Percentiles rank a stretch among this genome's conserved stretches.
phyloP scores from a whole-genome alignment of 2,113 vertebrate species.

The Anolis sagrei region DNA sequence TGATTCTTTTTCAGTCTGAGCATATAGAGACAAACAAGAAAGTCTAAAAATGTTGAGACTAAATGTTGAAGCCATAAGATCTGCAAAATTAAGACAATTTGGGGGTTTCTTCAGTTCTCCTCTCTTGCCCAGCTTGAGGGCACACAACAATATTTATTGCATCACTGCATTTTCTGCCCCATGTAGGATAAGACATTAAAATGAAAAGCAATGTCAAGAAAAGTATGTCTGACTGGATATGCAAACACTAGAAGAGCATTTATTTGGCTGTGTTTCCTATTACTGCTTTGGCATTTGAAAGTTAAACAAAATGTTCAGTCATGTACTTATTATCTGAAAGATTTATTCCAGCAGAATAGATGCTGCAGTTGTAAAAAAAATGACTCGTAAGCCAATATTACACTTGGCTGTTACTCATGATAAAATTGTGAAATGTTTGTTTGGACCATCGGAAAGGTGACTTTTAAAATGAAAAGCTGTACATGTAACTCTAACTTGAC shows the following conservation, averaged over 20 bases:
- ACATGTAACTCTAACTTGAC: slow-evolving; percentile 22
- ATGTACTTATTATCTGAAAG: slow-evolving; percentile 39
- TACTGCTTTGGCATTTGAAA: slow-evolving; percentile 35
- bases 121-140: no score
- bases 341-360: slow-evolving; percentile 14
- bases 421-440: slow-evolving; percentile 41
- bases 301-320: slow-evolving; percentile 34
- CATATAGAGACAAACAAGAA: no score
- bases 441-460: slow-evolving; percentile 22
- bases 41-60: no score
- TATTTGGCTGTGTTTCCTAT: neutral
- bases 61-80: no score
- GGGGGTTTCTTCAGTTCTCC: no score
- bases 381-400: slow-evolving; percentile 10
- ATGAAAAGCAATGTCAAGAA: neutral
- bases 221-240: neutral
- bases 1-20: no score
- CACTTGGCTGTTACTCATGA: slow-evolving; percentile 31
- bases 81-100: neutral
- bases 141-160: no score
- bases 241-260: neutral
- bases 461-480: slow-evolving; percentile 49
- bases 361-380: neutral
- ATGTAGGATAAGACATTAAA: neutral
- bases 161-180: neutral